Conservation (phyloP, 1,140 invertebrate genomes). For the Hycleus phaleratus region DNA sequence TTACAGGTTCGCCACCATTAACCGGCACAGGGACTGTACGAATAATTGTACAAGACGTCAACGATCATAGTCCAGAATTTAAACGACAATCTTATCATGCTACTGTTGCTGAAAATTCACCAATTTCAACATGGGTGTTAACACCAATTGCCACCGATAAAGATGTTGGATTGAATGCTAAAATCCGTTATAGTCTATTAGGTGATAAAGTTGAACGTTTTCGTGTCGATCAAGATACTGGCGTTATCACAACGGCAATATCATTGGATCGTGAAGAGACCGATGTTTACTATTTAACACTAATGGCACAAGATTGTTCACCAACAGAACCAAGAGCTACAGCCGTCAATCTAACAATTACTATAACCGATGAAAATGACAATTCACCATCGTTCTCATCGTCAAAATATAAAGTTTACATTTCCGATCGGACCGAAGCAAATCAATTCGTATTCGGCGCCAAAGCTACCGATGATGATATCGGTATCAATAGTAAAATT, state of each 20-base stretch:
- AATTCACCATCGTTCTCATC: slow-evolving; percentile 73
- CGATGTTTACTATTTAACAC: slow-evolving; percentile 65
- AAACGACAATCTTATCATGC: slow-evolving; percentile 69
- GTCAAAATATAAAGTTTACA: slow-evolving; percentile 63
- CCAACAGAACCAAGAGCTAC: slow-evolving; percentile 69
- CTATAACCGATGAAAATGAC: slow-evolving; percentile 78
- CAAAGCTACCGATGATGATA: slow-evolving; percentile 71
- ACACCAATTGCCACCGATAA: slow-evolving; percentile 68
- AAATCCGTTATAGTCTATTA: slow-evolving; percentile 71
- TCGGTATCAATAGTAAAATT: slow-evolving; percentile 70
- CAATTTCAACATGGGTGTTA: slow-evolving; percentile 62
- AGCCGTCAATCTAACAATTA: slow-evolving; percentile 73
- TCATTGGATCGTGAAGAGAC: slow-evolving; percentile 73
- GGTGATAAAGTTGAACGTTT: slow-evolving; percentile 66
- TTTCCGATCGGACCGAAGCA: slow-evolving; percentile 66
- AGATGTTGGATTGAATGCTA: slow-evolving; percentile 75
- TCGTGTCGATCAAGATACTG: slow-evolving; percentile 62
- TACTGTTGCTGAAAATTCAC: slow-evolving; percentile 67
- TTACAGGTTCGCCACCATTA: slow-evolving; percentile 75
- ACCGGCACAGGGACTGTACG: slow-evolving; percentile 81
- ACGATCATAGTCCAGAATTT: slow-evolving; percentile 85
- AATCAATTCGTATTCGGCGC: slow-evolving; percentile 84
- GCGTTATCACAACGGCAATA: slow-evolving; percentile 62
- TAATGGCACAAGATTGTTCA: slow-evolving; percentile 82
- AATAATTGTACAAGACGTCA: slow-evolving; percentile 86